These are phyloP conservation scores for Sipha flava DNA, from an alignment of 1,140 invertebrate species.

Conservation along the genomic window DNA sequence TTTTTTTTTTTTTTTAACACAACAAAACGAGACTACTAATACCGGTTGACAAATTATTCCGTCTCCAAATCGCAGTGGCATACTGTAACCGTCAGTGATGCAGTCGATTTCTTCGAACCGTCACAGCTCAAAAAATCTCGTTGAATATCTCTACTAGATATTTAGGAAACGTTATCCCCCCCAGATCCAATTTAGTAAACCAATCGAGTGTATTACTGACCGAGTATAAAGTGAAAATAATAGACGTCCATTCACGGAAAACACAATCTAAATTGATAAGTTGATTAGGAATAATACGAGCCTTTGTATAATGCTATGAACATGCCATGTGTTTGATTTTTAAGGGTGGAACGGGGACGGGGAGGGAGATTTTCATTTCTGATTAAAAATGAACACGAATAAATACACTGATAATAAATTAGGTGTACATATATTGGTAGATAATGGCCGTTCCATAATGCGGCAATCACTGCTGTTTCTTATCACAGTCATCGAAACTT, in stretches of 20 bases:
- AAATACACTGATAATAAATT: background rate
- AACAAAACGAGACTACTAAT: too few relatives aligned
- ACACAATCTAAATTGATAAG: too few relatives aligned
- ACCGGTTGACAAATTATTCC: too few relatives aligned
- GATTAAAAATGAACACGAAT: background rate
- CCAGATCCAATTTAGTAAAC: background rate
- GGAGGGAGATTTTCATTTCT: background rate
- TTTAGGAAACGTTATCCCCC: background rate
- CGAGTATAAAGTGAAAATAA: background rate
- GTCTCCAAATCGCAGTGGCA: too few relatives aligned
- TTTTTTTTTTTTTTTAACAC: too few relatives aligned
- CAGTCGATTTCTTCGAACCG: too few relatives aligned
- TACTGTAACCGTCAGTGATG: too few relatives aligned
- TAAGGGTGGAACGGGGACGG: too few relatives aligned
- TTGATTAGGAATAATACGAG: background rate
- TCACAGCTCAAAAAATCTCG: background rate
- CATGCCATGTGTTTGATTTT: background rate
- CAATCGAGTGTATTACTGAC: background rate
- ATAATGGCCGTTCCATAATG: background rate
- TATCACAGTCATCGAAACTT: background rate
- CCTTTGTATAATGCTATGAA: background rate
- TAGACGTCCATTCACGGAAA: background rate
- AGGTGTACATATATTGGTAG: background rate
- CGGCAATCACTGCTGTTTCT: background rate
- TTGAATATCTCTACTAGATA: background rate